Conservation (phyloP, 1,140 invertebrate genomes). For the Zaprionus taronus region DNA sequence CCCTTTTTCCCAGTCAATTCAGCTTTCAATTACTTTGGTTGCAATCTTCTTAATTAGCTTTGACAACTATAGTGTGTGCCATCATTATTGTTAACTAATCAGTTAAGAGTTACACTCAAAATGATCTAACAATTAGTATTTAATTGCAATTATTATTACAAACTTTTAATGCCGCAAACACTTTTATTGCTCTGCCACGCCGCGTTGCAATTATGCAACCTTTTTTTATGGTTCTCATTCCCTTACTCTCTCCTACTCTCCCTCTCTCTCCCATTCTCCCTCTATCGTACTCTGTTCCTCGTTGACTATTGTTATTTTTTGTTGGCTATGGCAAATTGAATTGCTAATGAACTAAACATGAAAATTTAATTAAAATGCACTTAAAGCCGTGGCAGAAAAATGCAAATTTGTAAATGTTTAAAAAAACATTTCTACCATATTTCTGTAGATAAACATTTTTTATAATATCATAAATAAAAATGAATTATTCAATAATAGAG, state of each 20-base stretch:
- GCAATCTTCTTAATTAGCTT: constrained; percentile 8
- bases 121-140: constrained; percentile 37
- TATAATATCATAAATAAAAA: constrained; percentile 24
- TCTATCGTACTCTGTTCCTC: neutral
- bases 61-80: neutral
- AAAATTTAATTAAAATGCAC: constrained; percentile 63
- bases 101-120: constrained; percentile 29
- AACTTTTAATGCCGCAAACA: constrained; percentile 43
- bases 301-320: constrained; percentile 33
- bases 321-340: constrained; percentile 58
- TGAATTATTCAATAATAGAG: constrained; percentile 16
- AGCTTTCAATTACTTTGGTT: neutral
- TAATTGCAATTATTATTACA: constrained; percentile 50
- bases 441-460: constrained; percentile 7
- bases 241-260: neutral
- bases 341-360: constrained; percentile 66
- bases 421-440: constrained; percentile 41
- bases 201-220: constrained; percentile 59
- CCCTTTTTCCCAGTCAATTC: too few relatives aligned
- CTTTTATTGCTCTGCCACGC: constrained; percentile 49
- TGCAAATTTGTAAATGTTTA: constrained; percentile 42
- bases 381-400: constrained; percentile 44
- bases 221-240: constrained; percentile 35
- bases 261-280: neutral
- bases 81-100: constrained; percentile 24